Evolutionary conservation across 2,888 invertebrate genomes (phyloP).

Genomic region (Andrena bicolor): DNA sequence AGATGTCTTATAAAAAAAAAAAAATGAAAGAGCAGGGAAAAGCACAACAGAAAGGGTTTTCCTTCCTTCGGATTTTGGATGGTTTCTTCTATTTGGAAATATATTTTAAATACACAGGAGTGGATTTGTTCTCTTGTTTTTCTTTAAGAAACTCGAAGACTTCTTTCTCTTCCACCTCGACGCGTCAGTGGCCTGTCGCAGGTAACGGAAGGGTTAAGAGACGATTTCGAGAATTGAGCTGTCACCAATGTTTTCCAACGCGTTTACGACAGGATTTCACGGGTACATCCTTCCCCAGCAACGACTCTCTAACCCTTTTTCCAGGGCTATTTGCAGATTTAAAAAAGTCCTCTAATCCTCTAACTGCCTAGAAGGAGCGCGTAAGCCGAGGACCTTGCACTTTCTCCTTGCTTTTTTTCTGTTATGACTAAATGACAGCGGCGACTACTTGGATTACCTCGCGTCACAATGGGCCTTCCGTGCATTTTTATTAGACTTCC

Average conservation of each 20-base stretch:
- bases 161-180: not conserved
- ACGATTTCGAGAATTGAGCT: slow-evolving; percentile 69
- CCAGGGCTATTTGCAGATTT: slow-evolving; percentile 43
- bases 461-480: not conserved
- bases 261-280: slow-evolving; percentile 72
- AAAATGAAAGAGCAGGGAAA: too few species aligned
- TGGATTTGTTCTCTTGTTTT: too few species aligned
- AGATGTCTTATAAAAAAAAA: too few species aligned
- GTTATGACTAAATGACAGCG: slow-evolving; percentile 21
- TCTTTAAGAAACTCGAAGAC: not conserved
- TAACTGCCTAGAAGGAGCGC: slow-evolving; percentile 35
- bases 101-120: not conserved
- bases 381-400: slow-evolving; percentile 1
- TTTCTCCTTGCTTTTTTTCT: slow-evolving; percentile 1
- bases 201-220: slow-evolving; percentile 75
- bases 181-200: slow-evolving; percentile 38
- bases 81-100: too few species aligned
- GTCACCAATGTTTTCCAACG: slow-evolving; percentile 60
- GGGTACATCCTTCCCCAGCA: slow-evolving; percentile 28
- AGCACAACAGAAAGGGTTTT: too few species aligned
- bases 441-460: slow-evolving; percentile 3
- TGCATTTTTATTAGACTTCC: not conserved
- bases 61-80: too few species aligned
- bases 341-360: slow-evolving; percentile 53
- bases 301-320: slow-evolving; percentile 60